Conservation (phyloP, 2,888 invertebrate species). For the Sthenelais limicola region DNA sequence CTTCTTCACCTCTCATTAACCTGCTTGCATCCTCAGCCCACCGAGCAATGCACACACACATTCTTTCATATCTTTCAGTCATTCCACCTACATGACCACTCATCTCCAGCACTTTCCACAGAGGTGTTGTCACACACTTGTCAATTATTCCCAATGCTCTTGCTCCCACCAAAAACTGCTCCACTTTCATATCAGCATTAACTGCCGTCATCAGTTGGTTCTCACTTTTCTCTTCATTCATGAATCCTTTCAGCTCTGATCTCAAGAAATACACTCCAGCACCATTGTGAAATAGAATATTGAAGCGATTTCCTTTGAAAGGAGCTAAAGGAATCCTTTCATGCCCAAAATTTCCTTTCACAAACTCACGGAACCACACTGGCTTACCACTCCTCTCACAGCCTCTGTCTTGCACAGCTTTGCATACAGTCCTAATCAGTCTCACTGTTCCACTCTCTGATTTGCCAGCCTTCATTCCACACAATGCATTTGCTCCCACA, state of each 20-base stretch:
- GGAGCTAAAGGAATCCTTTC: conserved; percentile 40
- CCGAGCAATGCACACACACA: background rate
- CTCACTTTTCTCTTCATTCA: background rate
- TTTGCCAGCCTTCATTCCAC: background rate
- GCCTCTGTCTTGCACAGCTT: conserved; percentile 49
- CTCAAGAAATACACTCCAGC: conserved; percentile 26
- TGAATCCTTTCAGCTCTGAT: background rate
- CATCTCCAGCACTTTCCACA: conserved; percentile 11
- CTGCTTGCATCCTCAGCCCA: conserved; percentile 5
- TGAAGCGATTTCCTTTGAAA: conserved; percentile 38
- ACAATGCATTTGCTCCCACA: conserved; percentile 39
- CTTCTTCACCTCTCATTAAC: background rate
- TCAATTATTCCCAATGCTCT: conserved; percentile 12
- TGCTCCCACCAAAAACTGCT: background rate
- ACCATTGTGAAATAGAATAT: conserved; percentile 35
- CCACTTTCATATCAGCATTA: no score
- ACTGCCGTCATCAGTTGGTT: conserved; percentile 9
- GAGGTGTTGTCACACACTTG: background rate
- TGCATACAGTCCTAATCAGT: conserved; percentile 46
- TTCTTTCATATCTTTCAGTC: background rate
- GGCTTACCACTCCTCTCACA: conserved; percentile 48
- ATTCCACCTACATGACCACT: conserved; percentile 5
- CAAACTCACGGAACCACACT: conserved; percentile 44
- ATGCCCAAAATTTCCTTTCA: conserved; percentile 9
- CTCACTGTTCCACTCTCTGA: conserved; percentile 43